Evolutionary conservation across 2,888 invertebrate genomes (phyloP).

Genomic region (Catonia carolina): DNA sequence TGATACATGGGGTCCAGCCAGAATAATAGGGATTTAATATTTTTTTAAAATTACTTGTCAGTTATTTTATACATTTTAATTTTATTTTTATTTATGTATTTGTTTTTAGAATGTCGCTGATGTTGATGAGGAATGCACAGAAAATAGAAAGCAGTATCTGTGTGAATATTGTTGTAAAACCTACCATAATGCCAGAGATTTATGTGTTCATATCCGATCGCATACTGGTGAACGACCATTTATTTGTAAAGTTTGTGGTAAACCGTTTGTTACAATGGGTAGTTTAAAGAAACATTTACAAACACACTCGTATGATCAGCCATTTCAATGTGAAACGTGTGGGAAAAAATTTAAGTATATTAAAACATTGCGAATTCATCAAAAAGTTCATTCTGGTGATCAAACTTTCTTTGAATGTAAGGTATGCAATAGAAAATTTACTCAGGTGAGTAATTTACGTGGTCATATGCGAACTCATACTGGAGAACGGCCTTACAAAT

Average conservation of each 20-base stretch:
- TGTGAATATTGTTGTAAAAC: constrained; percentile 39
- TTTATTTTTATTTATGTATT: too few relatives aligned
- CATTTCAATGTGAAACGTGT: too few relatives aligned
- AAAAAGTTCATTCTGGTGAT: constrained; percentile 45
- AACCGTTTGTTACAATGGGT: constrained; percentile 26
- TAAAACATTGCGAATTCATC: constrained; percentile 47
- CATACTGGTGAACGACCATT: constrained; percentile 48
- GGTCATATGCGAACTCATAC: constrained; percentile 46
- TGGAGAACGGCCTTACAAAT: constrained; percentile 43
- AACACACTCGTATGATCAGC: too few relatives aligned
- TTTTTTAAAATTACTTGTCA: too few relatives aligned
- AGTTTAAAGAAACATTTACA: too few relatives aligned
- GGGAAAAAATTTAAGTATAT: too few relatives aligned
- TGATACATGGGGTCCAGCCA: too few relatives aligned
- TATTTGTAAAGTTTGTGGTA: constrained; percentile 44
- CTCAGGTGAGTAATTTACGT: constrained; percentile 44
- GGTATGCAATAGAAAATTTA: constrained; percentile 46
- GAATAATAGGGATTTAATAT: too few relatives aligned
- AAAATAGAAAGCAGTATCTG: too few relatives aligned
- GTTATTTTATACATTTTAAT: too few relatives aligned
- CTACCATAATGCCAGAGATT: constrained; percentile 15
- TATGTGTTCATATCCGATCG: constrained; percentile 40
- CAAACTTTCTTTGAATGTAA: constrained; percentile 47
- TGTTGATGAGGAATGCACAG: too few relatives aligned
- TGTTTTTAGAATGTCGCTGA: too few relatives aligned